Evolutionary conservation across 2,888 invertebrate genomes (phyloP), one percentile per base, ranked within the genome.

Genomic region (Aricia artaxerxes): DNA sequence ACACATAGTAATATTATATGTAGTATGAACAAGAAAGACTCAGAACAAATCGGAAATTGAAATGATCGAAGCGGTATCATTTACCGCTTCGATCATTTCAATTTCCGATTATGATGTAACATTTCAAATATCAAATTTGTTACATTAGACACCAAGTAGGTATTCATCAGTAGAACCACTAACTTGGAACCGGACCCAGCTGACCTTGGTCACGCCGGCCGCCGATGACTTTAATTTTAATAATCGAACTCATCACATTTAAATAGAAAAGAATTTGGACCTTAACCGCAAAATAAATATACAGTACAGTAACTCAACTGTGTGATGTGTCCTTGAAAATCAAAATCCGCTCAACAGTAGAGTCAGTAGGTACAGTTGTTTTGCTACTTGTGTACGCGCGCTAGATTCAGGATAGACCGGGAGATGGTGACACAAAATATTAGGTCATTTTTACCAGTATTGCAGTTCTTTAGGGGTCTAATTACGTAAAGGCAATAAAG

Each of bases 171-270:
- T 38, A 31, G 69, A 69, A 38, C 13, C 13, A 38, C 13, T 38
- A 69, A 69, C 0, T 69, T 16, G 31, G 69, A 69, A 69, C 69
- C 69, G 69, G 69, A 69, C 69, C 69, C 4, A 38, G 69, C 9
- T 13, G 69, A 69, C 69, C 69, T 69, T 69, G 69, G 69, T 35
- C 13, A 13, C 35, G 69, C 35, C 38, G 69, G 69, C 35, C 69
- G 69, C 38, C 31, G 35, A 69, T 31, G 64, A 9, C 11, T 35
- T 69, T 69, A 69, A 35, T 69, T 13, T 35, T 69, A 35, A 38
- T 64, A 64, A 64, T 64, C 9, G 13, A 69, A 13, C 38, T 35
- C 35, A 69, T 69, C 69, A 38, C 13, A 13, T 38, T 24, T 24
- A 38, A 69, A 69, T 9, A 31, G 31, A 64, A 31, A 64, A 64